Conservation (phyloP, 2,113 vertebrate species). For the Muntiacus muntjak region DNA sequence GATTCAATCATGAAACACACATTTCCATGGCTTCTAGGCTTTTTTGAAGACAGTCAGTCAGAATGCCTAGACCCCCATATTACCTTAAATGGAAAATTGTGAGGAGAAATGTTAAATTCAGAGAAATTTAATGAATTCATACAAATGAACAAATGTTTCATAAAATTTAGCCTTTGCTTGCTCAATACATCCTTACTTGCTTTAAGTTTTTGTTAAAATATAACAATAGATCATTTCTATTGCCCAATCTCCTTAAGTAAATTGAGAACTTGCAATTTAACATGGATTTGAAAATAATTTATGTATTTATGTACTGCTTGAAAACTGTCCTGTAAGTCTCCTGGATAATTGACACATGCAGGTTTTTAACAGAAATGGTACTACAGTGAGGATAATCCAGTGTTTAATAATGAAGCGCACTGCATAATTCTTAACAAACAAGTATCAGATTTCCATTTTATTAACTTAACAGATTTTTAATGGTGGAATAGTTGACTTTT, state of each 20-base stretch:
- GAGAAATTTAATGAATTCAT: neutral
- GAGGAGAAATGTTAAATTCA: neutral
- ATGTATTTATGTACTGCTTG: neutral
- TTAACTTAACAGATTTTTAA: neutral
- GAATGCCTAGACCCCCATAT: neutral
- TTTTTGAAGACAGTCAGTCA: neutral
- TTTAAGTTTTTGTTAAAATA: neutral
- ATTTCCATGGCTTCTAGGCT: neutral
- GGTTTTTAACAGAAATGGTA: neutral
- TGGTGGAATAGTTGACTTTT: neutral
- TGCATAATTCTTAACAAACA: slow-evolving; percentile 32
- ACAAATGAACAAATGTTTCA: neutral
- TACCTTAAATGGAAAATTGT: neutral
- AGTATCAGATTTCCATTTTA: slow-evolving; percentile 13
- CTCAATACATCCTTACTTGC: neutral
- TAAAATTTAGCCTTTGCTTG: neutral
- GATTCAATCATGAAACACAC: neutral
- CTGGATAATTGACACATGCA: neutral
- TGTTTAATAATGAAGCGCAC: slow-evolving; percentile 13
- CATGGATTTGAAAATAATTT: neutral
- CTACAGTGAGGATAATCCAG: neutral
- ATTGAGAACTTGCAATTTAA: neutral
- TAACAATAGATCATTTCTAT: neutral
- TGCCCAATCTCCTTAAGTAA: neutral
- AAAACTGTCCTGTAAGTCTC: neutral